Conservation (phyloP, 2,797 vertebrate species). For the Chiloscyllium punctatum region DNA sequence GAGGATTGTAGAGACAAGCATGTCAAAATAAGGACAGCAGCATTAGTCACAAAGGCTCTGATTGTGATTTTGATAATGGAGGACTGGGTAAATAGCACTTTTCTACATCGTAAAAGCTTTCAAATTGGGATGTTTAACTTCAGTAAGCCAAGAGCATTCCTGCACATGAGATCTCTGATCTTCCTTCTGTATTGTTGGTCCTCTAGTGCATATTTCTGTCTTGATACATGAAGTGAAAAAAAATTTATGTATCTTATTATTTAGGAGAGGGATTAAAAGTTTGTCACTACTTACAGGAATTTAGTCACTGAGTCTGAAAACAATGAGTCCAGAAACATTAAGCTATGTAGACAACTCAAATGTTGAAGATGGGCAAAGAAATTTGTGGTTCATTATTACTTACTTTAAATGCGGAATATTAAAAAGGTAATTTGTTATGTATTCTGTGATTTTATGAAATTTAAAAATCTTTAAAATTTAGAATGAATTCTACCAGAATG, state of each 20-base stretch:
- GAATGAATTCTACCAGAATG: neutral
- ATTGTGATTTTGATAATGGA: neutral
- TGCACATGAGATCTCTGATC: neutral
- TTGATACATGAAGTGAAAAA: neutral
- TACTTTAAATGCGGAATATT: neutral
- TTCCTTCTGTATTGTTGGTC: neutral
- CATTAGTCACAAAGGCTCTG: neutral
- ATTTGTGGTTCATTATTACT: neutral
- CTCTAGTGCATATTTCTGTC: neutral
- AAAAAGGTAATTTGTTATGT: neutral
- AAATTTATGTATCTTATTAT: neutral
- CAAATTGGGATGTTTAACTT: neutral
- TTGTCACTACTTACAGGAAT: neutral
- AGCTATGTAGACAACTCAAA: neutral
- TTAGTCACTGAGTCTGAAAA: neutral
- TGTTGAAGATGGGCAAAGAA: too few relatives aligned
- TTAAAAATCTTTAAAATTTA: neutral
- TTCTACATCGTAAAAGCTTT: neutral
- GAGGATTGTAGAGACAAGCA: neutral
- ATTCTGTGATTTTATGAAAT: neutral
- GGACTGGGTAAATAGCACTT: neutral
- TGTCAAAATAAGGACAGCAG: neutral
- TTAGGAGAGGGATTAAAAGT: neutral
- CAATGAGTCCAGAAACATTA: neutral
- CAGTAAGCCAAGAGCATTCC: neutral